Conservation (phyloP, 1,140 invertebrate genomes). For the Temnothorax nylanderi region DNA sequence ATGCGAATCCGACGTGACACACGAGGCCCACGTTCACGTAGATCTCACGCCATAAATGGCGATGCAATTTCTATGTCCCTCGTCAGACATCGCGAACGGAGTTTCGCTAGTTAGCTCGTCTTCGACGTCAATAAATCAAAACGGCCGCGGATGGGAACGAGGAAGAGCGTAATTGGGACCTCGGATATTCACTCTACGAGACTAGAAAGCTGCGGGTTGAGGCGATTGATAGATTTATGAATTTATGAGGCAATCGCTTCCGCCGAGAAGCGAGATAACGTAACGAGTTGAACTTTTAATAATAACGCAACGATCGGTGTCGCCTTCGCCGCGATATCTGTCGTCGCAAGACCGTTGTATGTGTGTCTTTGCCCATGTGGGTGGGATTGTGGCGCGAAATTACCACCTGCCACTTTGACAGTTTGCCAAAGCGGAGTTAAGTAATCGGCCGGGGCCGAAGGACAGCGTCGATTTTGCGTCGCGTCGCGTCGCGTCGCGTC, state of each 20-base stretch:
- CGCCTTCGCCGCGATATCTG: background rate
- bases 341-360: background rate
- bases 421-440: slow-evolving; percentile 22
- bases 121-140: background rate
- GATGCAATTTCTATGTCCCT: background rate
- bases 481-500: no score
- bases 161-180: background rate
- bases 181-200: background rate
- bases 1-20: background rate
- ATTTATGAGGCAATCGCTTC: background rate
- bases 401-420: slow-evolving; percentile 31
- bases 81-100: background rate
- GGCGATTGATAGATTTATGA: no score
- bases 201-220: background rate
- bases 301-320: background rate
- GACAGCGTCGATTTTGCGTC: slow-evolving; percentile 14
- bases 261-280: background rate
- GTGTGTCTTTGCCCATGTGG: background rate
- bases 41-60: background rate
- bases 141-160: background rate
- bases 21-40: background rate
- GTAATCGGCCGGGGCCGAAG: slow-evolving; percentile 25
- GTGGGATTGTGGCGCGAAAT: background rate
- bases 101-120: background rate
- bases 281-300: background rate